These are phyloP conservation scores for Nylanderia fulva DNA, from an alignment of 1,140 invertebrate genomes.

Conservation along the genomic window DNA sequence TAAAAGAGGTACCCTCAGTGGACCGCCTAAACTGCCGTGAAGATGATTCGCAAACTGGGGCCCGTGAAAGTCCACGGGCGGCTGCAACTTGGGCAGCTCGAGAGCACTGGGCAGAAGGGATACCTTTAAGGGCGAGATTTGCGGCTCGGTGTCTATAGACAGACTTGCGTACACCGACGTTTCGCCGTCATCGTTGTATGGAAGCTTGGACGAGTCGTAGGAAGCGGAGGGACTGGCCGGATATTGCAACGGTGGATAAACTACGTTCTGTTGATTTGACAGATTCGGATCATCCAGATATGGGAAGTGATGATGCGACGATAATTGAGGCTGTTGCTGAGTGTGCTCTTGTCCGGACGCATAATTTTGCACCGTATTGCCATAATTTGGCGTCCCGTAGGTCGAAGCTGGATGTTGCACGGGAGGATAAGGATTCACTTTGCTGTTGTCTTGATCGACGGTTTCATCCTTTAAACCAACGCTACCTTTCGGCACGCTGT, in stretches of 20 bases:
- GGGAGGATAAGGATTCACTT: neutral
- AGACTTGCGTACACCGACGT: slow-evolving; percentile 60
- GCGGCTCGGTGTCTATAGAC: slow-evolving; percentile 44
- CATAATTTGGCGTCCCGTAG: slow-evolving; percentile 27
- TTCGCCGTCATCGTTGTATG: neutral
- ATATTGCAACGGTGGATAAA: slow-evolving; percentile 52
- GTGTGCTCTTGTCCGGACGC: neutral
- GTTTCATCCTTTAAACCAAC: slow-evolving; percentile 26
- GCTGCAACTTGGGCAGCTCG: slow-evolving; percentile 54
- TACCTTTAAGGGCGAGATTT: slow-evolving; percentile 56
- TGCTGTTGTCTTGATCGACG: slow-evolving; percentile 19
- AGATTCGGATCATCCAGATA: slow-evolving; percentile 7
- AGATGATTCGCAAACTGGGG: slow-evolving; percentile 21
- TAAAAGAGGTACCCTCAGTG: slow-evolving; percentile 64
- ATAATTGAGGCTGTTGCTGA: neutral
- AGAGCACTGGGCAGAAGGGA: neutral
- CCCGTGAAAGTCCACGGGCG: slow-evolving; percentile 42
- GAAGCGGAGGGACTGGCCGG: neutral
- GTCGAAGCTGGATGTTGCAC: neutral
- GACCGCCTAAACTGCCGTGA: slow-evolving; percentile 31
- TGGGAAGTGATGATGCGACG: neutral
- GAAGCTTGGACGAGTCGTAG: slow-evolving; percentile 3
- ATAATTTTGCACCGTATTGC: neutral
- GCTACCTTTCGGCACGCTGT: slow-evolving; percentile 55
- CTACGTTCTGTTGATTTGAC: slow-evolving; percentile 52